A percentile compares a stretch with the other conserved stretches of the same genome.
These are phyloP conservation scores for Aphis craccivora DNA, from an alignment of 1,140 invertebrate species.

Conservation along the genomic window DNA sequence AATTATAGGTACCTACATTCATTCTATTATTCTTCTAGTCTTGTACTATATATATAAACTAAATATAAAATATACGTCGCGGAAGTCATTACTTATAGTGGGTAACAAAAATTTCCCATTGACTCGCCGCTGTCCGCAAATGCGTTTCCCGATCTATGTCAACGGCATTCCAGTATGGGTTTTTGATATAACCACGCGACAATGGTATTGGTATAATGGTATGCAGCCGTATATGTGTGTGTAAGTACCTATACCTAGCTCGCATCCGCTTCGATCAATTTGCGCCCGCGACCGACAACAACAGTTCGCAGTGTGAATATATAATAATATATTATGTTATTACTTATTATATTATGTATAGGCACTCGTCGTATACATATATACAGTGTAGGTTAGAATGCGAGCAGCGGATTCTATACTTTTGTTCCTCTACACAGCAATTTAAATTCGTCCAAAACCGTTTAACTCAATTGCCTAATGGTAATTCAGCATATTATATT, in stretches of 20 bases:
- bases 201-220: slow-evolving; percentile 16
- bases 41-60: background rate
- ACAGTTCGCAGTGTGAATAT: background rate
- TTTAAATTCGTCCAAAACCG: slow-evolving; percentile 19
- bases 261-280: slow-evolving; percentile 35
- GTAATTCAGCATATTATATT: slow-evolving; percentile 28
- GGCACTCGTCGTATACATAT: background rate
- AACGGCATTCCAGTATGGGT: slow-evolving; percentile 18
- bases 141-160: slow-evolving; percentile 2
- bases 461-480: slow-evolving; percentile 27
- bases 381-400: background rate
- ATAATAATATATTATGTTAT: background rate
- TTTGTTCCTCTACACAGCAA: background rate
- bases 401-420: background rate
- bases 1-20: background rate
- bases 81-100: background rate
- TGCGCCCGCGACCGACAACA: background rate
- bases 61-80: background rate
- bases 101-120: background rate
- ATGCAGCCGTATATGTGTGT: background rate
- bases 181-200: background rate
- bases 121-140: background rate
- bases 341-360: background rate
- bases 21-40: background rate
- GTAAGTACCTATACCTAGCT: background rate